Conservation (phyloP, 2,113 vertebrate genomes). For the Silurus glanis region DNA sequence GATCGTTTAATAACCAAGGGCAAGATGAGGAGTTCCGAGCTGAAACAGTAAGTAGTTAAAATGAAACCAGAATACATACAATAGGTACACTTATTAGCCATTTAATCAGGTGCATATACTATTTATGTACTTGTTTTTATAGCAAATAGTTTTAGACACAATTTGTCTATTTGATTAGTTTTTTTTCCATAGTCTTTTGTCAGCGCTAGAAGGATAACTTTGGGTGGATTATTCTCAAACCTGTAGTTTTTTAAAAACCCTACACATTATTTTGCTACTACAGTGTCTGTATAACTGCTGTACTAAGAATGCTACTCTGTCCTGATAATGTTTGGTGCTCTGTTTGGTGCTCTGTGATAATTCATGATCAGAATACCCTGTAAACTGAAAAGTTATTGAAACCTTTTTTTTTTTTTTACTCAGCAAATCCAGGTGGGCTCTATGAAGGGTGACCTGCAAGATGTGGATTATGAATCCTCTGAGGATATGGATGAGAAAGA, state of each 20-base stretch:
- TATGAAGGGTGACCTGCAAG: conserved; percentile 82
- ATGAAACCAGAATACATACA: background rate
- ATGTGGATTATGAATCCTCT: conserved; percentile 88
- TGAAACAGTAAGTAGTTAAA: conserved; percentile 59
- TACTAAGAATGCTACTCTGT: background rate
- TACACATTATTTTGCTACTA: background rate
- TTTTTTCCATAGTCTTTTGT: background rate
- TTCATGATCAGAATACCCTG: background rate
- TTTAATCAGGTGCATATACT: background rate
- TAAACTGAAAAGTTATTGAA: background rate
- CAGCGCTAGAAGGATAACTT: background rate
- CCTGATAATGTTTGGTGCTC: background rate
- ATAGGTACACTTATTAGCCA: background rate
- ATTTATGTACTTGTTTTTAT: background rate
- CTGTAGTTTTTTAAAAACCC: background rate
- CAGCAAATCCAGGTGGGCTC: conserved; percentile 53
- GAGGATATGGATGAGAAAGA: conserved; percentile 75
- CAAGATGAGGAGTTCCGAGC: conserved; percentile 64
- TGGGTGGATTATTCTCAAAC: background rate
- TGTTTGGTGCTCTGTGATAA: background rate
- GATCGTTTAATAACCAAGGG: conserved; percentile 51
- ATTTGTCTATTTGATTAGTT: background rate
- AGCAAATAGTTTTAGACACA: background rate
- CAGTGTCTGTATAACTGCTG: background rate
- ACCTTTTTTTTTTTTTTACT: background rate